Conservation (phyloP, 1,140 invertebrate genomes). For the Melipona quadrifasciata region DNA sequence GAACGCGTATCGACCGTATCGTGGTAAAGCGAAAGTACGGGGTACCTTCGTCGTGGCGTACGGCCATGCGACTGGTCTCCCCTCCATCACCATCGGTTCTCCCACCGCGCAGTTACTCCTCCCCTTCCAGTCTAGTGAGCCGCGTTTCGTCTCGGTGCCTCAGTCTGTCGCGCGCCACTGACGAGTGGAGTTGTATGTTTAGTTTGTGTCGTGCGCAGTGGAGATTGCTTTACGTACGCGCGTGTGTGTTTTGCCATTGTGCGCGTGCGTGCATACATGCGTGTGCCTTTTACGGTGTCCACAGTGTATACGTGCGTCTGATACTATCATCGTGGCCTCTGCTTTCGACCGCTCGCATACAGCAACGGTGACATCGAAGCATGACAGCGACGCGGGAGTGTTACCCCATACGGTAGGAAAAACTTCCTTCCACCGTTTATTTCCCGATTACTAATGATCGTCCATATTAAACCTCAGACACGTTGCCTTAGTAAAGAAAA, state of each 20-base stretch:
- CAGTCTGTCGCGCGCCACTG: constrained; percentile 74
- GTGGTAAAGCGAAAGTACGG: neutral
- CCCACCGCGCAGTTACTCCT: constrained; percentile 18
- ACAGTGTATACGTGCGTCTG: constrained; percentile 43
- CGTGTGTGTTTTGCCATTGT: constrained; percentile 32
- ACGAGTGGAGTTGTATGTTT: constrained; percentile 55
- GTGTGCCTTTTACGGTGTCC: constrained; percentile 44
- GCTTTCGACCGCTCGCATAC: constrained; percentile 38
- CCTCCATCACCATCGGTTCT: constrained; percentile 15
- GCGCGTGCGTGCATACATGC: constrained; percentile 44
- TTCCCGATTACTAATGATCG: constrained; percentile 11
- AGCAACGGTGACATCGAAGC: constrained; percentile 59
- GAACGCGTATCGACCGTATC: constrained; percentile 36
- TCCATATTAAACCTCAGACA: neutral
- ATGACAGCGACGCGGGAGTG: constrained; percentile 79
- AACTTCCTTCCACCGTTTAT: constrained; percentile 37
- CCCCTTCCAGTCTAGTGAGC: constrained; percentile 48
- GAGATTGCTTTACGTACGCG: constrained; percentile 35
- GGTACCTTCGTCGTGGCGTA: constrained; percentile 24
- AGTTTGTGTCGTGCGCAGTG: constrained; percentile 12
- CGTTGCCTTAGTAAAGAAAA: neutral
- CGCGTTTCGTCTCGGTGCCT: constrained; percentile 72
- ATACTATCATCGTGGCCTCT: constrained; percentile 49
- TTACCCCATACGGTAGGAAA: constrained; percentile 79
- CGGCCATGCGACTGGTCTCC: constrained; percentile 50